Base-by-base conservation (phyloP, 2,888 invertebrate species). In the Andricus curvator region DNA sequence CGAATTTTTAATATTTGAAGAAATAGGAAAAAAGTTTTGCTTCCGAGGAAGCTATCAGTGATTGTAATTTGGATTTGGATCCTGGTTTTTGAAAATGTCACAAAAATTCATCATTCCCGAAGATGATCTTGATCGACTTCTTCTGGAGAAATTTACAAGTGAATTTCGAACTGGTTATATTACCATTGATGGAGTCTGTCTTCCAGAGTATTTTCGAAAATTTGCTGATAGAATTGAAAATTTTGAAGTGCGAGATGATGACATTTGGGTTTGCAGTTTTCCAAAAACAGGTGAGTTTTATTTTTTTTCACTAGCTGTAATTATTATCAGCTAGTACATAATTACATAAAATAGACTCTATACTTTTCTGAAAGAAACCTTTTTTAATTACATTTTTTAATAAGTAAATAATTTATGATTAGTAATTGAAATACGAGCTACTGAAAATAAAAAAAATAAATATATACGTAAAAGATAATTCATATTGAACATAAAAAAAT, bases 211-310 rank as follows among this genome's bases (percentile, higher is more conserved):
- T 82, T 94, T 91, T 81, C 81, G 88, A 41, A 90, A 93, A 51
- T 91, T 93, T 82, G 89, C 91, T 13, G 88, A 93, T 29, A 89
- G 88, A 15, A 93, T 94, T 44, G 91, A 93, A 76, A 91, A 93
- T 83, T 93, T 94, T 88, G 89, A 93, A 78, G 93, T 94, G 5
- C 88, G 92, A 8, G 92, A 94, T 37, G 93, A 94, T 66, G 94
- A 95, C 83, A 88, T 94, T 44, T 95, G 94, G 94, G 92, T 95
- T 2, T 93, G 93, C 84, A 94, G 94, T 85, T 94, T 94, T 89
- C 94, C 94, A 1, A 94, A 94, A 91, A 93, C 94, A 78, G 95
- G 95, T 95, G 90, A 90, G 84, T 78, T 11, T n/a, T n/a, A n/a
- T n/a, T n/a, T 37, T 37, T 37, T 37, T 8, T 37, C 37, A 37